Base-by-base conservation (phyloP, 2,113 vertebrate genomes). In the Tricholaema leucomelas region DNA sequence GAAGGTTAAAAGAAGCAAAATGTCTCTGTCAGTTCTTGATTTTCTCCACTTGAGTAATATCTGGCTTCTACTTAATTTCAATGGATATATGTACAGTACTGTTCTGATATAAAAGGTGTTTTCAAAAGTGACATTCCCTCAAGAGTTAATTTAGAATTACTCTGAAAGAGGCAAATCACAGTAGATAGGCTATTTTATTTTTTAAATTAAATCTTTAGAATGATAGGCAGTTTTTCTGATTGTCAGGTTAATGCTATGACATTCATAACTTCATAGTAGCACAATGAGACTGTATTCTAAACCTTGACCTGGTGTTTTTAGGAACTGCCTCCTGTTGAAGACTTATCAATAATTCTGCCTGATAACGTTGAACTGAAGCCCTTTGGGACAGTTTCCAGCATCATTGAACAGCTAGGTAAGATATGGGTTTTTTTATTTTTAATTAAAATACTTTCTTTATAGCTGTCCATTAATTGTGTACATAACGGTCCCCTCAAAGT, bases 241-340 rank as follows among this genome's bases (percentile, higher is more conserved):
- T 66, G 52, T 75, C 65, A 74, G 23, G 59, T 81, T 77, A n/a
- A n/a, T n/a, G n/a, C n/a, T n/a, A n/a, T n/a, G n/a, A n/a, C n/a
- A n/a, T n/a, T n/a, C n/a, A n/a, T n/a, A n/a, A n/a, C n/a, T n/a
- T n/a, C n/a, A n/a, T n/a, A n/a, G n/a, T n/a, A n/a, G n/a, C n/a
- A n/a, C n/a, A n/a, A n/a, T n/a, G 25, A 69, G 27, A 46, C 3
- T 63, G 3, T 66, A 27, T 67, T 69, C 61, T 93, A 73, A 91
- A 83, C 14, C 9, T 24, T n/a, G 71, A 58, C 25, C 91, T 96
- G 74, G 2, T 88, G 3, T 91, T 96, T 96, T 69, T 69, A 99
- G 98, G 98, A 98, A n/a, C 94, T 99, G 52, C 98, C 98, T 28
- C 96, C 97, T 69, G 98, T 98, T 94, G 98, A 99, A 96, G 98